Conservation (phyloP, 2,888 invertebrate genomes). For the Taphrorychus bicolor region DNA sequence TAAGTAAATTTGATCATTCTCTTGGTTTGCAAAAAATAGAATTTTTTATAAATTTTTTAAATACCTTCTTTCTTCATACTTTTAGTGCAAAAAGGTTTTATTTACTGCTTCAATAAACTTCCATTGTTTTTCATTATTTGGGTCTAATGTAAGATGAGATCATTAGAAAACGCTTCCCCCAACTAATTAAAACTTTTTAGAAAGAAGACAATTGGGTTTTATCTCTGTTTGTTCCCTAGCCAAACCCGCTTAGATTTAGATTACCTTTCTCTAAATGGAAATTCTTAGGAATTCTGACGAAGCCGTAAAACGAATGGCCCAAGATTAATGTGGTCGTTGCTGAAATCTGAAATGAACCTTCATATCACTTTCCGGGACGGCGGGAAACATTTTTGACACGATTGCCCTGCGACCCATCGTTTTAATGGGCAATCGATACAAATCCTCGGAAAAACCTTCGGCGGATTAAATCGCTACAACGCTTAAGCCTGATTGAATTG, state of each 20-base stretch:
- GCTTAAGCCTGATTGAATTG: slow-evolving; percentile 19
- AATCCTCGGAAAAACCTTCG: slow-evolving; percentile 11
- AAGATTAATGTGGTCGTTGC: slow-evolving; percentile 6
- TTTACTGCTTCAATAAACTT: no score
- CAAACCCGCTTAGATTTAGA: background rate
- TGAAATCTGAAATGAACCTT: slow-evolving; percentile 17
- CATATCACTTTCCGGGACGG: slow-evolving; percentile 8
- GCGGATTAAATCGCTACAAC: slow-evolving; percentile 6
- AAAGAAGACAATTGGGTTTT: background rate
- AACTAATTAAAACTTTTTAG: slow-evolving; percentile 7
- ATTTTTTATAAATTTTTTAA: no score
- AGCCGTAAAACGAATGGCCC: slow-evolving; percentile 12
- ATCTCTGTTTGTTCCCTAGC: background rate
- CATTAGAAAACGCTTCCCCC: background rate
- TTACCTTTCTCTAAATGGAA: background rate
- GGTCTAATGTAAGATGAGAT: background rate
- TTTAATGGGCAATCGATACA: slow-evolving; percentile 6
- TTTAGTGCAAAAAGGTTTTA: no score
- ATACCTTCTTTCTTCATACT: no score
- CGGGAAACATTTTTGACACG: slow-evolving; percentile 9
- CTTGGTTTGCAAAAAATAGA: no score
- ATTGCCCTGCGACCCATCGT: background rate
- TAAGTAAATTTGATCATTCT: no score
- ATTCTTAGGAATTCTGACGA: slow-evolving; percentile 3
- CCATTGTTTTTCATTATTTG: background rate